Evolutionary conservation across 1,140 invertebrate species (phyloP).

Genomic region (Ceratitis capitata): DNA sequence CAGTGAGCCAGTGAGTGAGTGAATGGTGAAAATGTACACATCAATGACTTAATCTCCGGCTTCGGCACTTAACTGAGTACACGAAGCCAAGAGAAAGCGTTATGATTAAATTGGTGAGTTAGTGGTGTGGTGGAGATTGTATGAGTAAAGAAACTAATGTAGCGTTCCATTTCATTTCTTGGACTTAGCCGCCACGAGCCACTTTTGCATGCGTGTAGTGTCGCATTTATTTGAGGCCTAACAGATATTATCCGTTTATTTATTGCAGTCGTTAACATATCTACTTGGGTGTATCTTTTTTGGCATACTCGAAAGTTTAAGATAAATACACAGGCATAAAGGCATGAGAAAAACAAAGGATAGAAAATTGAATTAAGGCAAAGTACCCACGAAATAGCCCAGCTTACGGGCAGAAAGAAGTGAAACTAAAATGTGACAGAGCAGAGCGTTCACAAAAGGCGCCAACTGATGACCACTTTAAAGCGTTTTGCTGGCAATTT

Average conservation of each 20-base stretch:
- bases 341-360: conserved; percentile 26
- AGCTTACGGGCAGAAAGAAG: neutral
- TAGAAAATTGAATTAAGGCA: conserved; percentile 28
- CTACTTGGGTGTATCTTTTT: conserved; percentile 45
- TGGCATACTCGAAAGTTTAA: neutral
- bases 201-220: conserved; percentile 23
- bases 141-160: too few species aligned
- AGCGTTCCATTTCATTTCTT: conserved; percentile 44
- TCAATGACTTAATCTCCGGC: conserved; percentile 62
- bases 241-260: conserved; percentile 65
- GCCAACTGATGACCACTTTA: conserved; percentile 6
- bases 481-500: neutral
- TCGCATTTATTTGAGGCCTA: conserved; percentile 45
- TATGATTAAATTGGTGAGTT: neutral
- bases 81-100: neutral
- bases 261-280: conserved; percentile 65
- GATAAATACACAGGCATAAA: conserved; percentile 44
- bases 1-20: too few species aligned
- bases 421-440: too few species aligned
- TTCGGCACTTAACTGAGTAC: conserved; percentile 52
- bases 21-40: conserved; percentile 49
- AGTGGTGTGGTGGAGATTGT: neutral
- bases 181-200: neutral
- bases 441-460: neutral
- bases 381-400: neutral